These are phyloP conservation scores for Pampusana beccarii DNA, from an alignment of 2,113 vertebrate genomes.

Conservation along the genomic window DNA sequence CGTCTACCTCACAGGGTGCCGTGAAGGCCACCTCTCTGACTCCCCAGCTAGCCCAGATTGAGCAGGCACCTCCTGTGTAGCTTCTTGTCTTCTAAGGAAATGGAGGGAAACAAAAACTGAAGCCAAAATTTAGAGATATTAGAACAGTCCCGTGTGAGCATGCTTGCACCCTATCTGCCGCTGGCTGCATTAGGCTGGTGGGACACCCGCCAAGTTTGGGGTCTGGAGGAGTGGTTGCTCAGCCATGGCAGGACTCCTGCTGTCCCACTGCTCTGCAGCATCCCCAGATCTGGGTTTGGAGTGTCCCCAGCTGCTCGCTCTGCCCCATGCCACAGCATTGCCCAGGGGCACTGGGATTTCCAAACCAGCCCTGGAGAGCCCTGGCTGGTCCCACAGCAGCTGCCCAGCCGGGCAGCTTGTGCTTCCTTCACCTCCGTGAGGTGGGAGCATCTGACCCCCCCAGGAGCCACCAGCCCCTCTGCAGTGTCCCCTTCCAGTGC, in stretches of 20 bases:
- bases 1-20: background rate
- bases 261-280: background rate
- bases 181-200: background rate
- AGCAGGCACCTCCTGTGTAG: background rate
- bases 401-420: fast-evolving
- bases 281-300: background rate
- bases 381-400: background rate
- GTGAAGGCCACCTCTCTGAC: background rate
- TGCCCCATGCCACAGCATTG: background rate
- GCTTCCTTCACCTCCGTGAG: slow-evolving; percentile 16
- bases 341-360: fast-evolving
- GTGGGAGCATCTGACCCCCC: background rate
- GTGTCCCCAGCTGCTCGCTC: background rate
- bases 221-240: background rate
- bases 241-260: background rate
- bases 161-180: background rate
- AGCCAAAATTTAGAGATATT: background rate
- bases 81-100: background rate
- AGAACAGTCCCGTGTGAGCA: background rate
- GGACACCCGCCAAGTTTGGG: background rate
- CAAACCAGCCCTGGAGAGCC: fast-evolving
- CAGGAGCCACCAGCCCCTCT: background rate
- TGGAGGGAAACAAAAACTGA: background rate
- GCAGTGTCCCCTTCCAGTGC: background rate
- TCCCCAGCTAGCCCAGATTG: background rate